Conservation (phyloP, 2,888 invertebrate genomes). For the Metellina segmentata region DNA sequence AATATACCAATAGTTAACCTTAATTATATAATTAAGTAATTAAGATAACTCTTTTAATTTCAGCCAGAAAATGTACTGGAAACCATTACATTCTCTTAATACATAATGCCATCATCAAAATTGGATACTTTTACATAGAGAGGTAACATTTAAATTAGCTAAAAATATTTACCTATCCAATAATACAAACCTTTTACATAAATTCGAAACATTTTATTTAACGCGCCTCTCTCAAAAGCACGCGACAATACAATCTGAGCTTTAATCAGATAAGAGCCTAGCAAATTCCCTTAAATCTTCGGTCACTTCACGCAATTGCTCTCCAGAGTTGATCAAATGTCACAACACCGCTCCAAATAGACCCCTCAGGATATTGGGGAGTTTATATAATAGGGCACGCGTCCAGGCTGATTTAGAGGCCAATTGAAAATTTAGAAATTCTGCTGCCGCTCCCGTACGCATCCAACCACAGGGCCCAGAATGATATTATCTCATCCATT, state of each 20-base stretch:
- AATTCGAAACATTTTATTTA: neutral
- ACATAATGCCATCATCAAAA: no score
- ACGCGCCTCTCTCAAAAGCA: neutral
- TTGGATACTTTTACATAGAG: no score
- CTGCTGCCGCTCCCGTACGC: neutral
- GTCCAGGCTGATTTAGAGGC: neutral
- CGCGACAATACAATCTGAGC: neutral
- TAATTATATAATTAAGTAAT: no score
- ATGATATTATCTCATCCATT: neutral
- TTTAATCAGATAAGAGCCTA: neutral
- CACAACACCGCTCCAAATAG: neutral
- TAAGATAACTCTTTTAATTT: no score
- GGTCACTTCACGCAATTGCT: constrained; percentile 1
- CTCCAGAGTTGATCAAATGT: constrained; percentile 5
- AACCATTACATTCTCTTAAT: no score
- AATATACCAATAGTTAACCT: no score
- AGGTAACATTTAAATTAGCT: no score
- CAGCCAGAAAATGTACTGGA: no score
- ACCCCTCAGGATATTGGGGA: neutral
- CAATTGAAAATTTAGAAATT: neutral
- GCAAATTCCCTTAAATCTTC: neutral
- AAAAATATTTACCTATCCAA: no score
- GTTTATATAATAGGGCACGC: neutral
- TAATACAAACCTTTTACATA: neutral
- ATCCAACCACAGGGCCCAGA: neutral